A percentile compares a stretch with the other conserved stretches of the same genome.
phyloP scores from a whole-genome alignment of 2,113 vertebrate species.

The Ophthalmolycus amberensis region DNA sequence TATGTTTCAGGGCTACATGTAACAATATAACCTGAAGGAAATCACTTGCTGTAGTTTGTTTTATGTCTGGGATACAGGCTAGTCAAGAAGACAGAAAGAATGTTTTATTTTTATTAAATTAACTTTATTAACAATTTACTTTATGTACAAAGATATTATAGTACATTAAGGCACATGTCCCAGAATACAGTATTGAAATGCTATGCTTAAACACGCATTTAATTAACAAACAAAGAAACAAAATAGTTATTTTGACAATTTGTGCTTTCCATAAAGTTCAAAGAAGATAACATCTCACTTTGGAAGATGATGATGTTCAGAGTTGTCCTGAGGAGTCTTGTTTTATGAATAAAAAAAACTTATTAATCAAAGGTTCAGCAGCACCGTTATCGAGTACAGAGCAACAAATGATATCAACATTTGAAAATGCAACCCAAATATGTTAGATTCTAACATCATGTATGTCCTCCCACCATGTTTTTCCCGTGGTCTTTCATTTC shows the following conservation, averaged over 20 bases:
- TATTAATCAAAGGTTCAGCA: neutral
- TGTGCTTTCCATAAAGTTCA: neutral
- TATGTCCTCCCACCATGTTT: neutral
- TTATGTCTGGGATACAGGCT: slow-evolving; percentile 1
- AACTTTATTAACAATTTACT: neutral
- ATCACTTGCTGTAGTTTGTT: neutral
- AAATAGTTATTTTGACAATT: neutral
- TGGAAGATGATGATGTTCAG: neutral
- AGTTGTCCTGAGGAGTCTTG: neutral
- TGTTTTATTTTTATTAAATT: neutral
- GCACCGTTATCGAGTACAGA: neutral
- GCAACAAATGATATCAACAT: neutral
- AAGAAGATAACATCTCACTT: neutral
- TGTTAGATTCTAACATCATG: neutral
- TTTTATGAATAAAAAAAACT: neutral
- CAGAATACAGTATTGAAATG: neutral
- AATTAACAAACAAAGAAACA: neutral
- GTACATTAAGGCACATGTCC: too few species aligned
- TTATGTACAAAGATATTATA: neutral
- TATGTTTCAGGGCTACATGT: neutral
- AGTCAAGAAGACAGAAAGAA: neutral
- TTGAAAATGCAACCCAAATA: neutral
- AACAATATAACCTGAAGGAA: neutral
- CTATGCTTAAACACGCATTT: neutral
- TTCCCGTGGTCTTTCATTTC: neutral